Evolutionary conservation across 2,113 vertebrate genomes (phyloP).

Genomic region (Scartelaos histophorus): DNA sequence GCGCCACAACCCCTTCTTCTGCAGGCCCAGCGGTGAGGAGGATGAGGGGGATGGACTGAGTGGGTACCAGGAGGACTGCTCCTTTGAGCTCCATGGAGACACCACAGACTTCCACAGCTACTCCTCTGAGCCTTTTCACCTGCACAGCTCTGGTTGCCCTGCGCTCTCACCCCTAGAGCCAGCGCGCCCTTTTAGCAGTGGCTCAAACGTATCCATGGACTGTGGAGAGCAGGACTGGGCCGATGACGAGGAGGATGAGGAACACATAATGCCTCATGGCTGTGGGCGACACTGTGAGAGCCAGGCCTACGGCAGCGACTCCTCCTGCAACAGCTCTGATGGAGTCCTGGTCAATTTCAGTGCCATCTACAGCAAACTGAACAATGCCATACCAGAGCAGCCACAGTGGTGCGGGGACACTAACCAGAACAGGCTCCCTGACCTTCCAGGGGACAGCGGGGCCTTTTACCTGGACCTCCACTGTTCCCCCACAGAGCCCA

Average conservation of each 20-base stretch:
- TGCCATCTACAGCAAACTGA: conserved; percentile 92
- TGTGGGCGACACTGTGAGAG: conserved; percentile 70
- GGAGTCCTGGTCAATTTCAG: conserved; percentile 96
- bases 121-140: conserved; percentile 74
- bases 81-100: conserved; percentile 87
- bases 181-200: conserved; percentile 79
- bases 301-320: conserved; percentile 89
- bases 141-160: conserved; percentile 73
- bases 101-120: conserved; percentile 79
- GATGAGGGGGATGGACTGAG: conserved; percentile 69
- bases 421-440: conserved; percentile 87
- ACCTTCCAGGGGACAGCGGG: conserved; percentile 45
- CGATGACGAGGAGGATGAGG: conserved; percentile 77
- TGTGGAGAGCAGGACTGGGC: conserved; percentile 89
- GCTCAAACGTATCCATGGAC: conserved; percentile 87
- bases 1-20: conserved; percentile 90
- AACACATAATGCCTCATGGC: conserved; percentile 62
- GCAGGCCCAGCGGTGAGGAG: conserved; percentile 75
- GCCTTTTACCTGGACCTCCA: conserved; percentile 97
- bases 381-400: conserved; percentile 77
- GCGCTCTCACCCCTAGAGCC: conserved; percentile 64
- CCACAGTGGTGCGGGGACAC: conserved; percentile 52
- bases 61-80: conserved; percentile 81
- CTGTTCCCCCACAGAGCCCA: conserved; percentile 87
- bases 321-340: conserved; percentile 94